phyloP scores from a whole-genome alignment of 1,140 invertebrate species.

The Bombus picipes region DNA sequence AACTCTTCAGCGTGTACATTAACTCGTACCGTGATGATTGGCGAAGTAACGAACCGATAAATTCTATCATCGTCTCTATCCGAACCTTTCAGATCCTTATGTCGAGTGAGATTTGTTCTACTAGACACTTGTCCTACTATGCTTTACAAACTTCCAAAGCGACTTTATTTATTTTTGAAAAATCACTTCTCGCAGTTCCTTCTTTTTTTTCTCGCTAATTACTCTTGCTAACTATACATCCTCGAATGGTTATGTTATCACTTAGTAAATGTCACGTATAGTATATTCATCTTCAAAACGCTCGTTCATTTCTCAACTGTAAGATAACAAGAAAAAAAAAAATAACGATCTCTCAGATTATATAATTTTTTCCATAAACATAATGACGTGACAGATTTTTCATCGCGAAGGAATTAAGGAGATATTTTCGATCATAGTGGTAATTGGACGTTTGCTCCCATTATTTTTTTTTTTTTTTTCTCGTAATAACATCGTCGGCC shows the following conservation, averaged over 20 bases:
- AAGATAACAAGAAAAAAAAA: not conserved
- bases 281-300: not conserved
- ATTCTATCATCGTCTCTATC: not conserved
- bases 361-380: not conserved
- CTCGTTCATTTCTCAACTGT: not conserved
- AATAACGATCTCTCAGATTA: too few relatives aligned
- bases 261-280: too few relatives aligned
- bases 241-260: too few relatives aligned
- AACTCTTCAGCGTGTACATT: conserved; percentile 55
- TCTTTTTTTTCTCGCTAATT: too few relatives aligned
- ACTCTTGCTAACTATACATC: too few relatives aligned
- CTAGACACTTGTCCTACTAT: not conserved
- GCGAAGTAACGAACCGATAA: conserved; percentile 50
- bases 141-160: not conserved
- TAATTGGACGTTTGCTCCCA: conserved; percentile 4
- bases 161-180: too few relatives aligned
- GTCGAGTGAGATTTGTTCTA: not conserved
- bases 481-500: not conserved
- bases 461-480: not conserved
- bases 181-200: too few relatives aligned
- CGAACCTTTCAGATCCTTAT: not conserved
- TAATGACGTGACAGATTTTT: not conserved
- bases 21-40: conserved; percentile 10
- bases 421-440: not conserved
- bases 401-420: too few relatives aligned